These are phyloP conservation scores for Pharmacophagus antenor DNA, from an alignment of 2,888 invertebrate genomes.

Conservation along the genomic window DNA sequence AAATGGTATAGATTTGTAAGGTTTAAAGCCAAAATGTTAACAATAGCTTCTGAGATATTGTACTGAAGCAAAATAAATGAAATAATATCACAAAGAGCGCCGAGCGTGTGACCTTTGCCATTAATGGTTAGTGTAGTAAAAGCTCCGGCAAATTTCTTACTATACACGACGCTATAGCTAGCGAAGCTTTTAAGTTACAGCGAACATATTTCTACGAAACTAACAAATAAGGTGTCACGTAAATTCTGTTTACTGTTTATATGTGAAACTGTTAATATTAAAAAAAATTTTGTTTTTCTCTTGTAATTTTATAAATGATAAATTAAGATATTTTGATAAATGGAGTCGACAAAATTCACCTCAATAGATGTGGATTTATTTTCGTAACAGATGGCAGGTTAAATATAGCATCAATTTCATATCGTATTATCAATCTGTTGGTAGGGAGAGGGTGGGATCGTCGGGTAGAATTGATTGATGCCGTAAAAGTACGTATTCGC, in stretches of 20 bases:
- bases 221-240: background rate
- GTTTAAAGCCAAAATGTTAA: slow-evolving; percentile 16
- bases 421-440: slow-evolving; percentile 15
- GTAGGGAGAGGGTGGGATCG: background rate
- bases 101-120: slow-evolving; percentile 31
- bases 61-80: slow-evolving; percentile 27
- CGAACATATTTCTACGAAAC: background rate
- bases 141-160: slow-evolving; percentile 10
- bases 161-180: slow-evolving; percentile 6
- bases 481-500: background rate
- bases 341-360: background rate
- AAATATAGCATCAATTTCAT: slow-evolving; percentile 25
- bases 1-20: slow-evolving; percentile 24
- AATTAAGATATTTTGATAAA: background rate
- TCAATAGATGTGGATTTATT: slow-evolving; percentile 12
- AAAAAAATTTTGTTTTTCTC: background rate
- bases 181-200: background rate
- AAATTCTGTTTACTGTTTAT: background rate
- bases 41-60: slow-evolving; percentile 26
- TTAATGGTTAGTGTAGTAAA: slow-evolving; percentile 26
- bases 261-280: background rate
- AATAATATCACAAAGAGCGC: slow-evolving; percentile 30
- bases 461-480: slow-evolving; percentile 16
- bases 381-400: slow-evolving; percentile 25
- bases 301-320: background rate